These are phyloP conservation scores for Columbina picui DNA, from an alignment of 2,113 vertebrate genomes.

Conservation along the genomic window DNA sequence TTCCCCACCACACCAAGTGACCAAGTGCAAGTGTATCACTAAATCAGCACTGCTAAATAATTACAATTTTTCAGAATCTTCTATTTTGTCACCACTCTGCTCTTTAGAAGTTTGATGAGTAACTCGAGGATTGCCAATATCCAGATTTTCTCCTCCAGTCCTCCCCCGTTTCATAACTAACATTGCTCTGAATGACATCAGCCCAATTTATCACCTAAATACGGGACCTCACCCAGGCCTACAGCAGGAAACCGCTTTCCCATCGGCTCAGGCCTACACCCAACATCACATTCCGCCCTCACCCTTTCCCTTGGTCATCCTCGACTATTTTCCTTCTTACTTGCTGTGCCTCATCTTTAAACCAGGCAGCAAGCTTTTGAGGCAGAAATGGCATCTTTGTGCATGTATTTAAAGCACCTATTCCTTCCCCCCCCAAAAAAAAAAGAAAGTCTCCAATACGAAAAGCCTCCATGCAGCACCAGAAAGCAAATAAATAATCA, in stretches of 20 bases:
- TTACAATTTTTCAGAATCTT: neutral
- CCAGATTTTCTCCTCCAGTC: neutral
- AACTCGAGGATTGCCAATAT: neutral
- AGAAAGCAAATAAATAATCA: slow-evolving; percentile 39
- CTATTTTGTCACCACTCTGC: neutral
- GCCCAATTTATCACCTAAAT: neutral
- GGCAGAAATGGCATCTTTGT: slow-evolving; percentile 11
- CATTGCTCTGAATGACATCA: neutral
- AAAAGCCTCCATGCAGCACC: slow-evolving; percentile 21
- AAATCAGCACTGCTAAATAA: neutral
- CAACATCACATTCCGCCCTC: neutral
- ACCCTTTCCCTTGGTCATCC: neutral
- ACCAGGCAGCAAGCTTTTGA: neutral
- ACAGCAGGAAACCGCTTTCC: neutral
- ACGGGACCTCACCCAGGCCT: neutral
- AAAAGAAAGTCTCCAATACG: neutral
- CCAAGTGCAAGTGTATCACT: neutral
- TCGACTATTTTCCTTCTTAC: neutral
- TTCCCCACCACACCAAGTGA: neutral
- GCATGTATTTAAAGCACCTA: neutral
- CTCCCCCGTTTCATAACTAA: neutral
- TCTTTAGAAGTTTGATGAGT: neutral
- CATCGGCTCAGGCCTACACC: neutral
- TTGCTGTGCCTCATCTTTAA: neutral
- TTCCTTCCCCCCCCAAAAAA: too few relatives aligned